These are phyloP conservation scores for Lepidochrysops patricia DNA, from an alignment of 2,888 invertebrate genomes.

Conservation along the genomic window DNA sequence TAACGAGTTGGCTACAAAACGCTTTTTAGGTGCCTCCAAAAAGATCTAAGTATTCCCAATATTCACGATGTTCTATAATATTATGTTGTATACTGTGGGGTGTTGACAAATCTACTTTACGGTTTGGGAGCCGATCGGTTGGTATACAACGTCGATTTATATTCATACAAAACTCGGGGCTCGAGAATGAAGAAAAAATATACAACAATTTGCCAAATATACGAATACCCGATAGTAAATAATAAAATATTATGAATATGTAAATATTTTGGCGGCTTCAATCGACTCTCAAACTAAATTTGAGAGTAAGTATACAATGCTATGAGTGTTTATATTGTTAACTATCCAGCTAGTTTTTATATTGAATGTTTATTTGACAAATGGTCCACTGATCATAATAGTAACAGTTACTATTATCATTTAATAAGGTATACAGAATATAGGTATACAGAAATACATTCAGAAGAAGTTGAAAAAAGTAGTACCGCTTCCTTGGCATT, in stretches of 20 bases:
- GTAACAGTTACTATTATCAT: too few species aligned
- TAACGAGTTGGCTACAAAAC: too few species aligned
- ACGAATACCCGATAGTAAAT: neutral
- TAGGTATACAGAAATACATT: too few species aligned
- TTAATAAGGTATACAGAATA: too few species aligned
- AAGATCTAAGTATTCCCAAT: too few species aligned
- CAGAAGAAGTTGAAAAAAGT: too few species aligned
- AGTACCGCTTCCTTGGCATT: too few species aligned
- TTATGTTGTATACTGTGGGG: neutral
- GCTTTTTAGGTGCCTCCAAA: too few species aligned
- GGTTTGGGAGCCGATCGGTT: conserved; percentile 4
- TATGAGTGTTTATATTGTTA: neutral
- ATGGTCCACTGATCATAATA: too few species aligned
- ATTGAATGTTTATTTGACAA: too few species aligned
- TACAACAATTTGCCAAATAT: conserved; percentile 2
- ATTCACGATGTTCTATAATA: neutral
- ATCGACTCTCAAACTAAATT: neutral
- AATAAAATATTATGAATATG: conserved; percentile 9
- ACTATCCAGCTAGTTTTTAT: neutral
- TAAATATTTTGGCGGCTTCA: neutral
- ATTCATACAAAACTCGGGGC: conserved; percentile 10
- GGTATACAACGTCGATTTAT: conserved; percentile 3
- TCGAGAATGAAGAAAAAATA: neutral
- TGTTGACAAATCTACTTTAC: conserved; percentile 1
- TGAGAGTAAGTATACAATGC: neutral